A percentile compares a stretch with the other conserved stretches of the same genome.
Conservation (phyloP, 2,888 invertebrate genomes). For the Lithophane socia region DNA sequence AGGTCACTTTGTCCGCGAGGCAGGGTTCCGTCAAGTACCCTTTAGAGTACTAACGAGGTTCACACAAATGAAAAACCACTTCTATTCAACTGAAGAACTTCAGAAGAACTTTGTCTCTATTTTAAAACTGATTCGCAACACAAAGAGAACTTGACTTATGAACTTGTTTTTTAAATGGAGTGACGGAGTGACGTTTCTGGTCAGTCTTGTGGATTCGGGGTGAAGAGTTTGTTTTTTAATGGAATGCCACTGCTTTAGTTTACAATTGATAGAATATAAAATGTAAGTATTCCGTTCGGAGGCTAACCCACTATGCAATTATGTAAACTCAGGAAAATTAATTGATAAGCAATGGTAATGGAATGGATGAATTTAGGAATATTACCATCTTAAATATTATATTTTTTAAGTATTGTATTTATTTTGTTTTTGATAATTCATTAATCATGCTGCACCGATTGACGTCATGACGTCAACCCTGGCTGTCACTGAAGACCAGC, state of each 20-base stretch:
- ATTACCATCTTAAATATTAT: too few relatives aligned
- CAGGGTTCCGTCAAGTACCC: constrained; percentile 61
- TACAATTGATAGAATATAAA: neutral
- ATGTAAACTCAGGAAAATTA: too few relatives aligned
- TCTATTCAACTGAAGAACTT: constrained; percentile 51
- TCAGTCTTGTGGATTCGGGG: neutral
- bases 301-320: neutral
- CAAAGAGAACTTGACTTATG: constrained; percentile 57
- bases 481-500: too few relatives aligned
- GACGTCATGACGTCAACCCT: too few relatives aligned
- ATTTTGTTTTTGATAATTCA: too few relatives aligned
- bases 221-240: constrained; percentile 5
- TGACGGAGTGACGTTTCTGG: constrained; percentile 43
- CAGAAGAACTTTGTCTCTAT: constrained; percentile 67
- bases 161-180: constrained; percentile 52
- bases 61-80: constrained; percentile 72
- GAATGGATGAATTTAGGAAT: too few relatives aligned
- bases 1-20: constrained; percentile 65
- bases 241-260: neutral
- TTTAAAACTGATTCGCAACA: constrained; percentile 65
- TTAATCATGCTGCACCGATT: too few relatives aligned
- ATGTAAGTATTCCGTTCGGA: too few relatives aligned
- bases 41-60: constrained; percentile 70
- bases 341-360: too few relatives aligned
- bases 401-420: too few relatives aligned